Conservation (phyloP, 2,888 invertebrate genomes). For the Heliconius aoede region DNA sequence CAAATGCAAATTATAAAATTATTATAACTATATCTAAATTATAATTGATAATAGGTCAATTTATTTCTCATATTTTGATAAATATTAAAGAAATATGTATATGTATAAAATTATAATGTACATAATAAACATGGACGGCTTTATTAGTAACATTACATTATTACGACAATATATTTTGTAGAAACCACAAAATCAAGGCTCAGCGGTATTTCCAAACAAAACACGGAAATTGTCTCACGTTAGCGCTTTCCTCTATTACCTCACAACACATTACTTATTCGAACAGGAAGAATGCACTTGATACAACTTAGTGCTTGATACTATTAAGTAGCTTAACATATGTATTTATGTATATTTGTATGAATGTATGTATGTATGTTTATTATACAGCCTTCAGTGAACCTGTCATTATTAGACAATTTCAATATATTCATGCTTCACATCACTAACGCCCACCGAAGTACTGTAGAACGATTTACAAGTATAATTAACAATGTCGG, state of each 20-base stretch:
- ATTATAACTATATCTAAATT: not conserved
- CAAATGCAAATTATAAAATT: not conserved
- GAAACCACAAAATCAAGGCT: constrained; percentile 41
- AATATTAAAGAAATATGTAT: not conserved
- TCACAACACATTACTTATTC: constrained; percentile 50
- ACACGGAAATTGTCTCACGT: constrained; percentile 52
- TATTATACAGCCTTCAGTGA: constrained; percentile 16
- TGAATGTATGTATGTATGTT: constrained; percentile 16
- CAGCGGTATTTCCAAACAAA: constrained; percentile 40
- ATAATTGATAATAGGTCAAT: not conserved
- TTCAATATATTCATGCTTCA: constrained; percentile 45
- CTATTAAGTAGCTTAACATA: constrained; percentile 36
- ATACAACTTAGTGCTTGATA: constrained; percentile 37
- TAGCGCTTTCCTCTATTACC: constrained; percentile 50
- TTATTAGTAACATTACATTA: constrained; percentile 2
- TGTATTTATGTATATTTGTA: not conserved
- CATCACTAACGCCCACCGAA: constrained; percentile 50
- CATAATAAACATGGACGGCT: not conserved
- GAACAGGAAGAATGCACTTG: constrained; percentile 51
- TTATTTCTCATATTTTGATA: not conserved
- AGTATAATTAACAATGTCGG: constrained; percentile 52
- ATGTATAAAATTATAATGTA: not conserved
- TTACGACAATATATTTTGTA: constrained; percentile 17
- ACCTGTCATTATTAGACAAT: constrained; percentile 44
- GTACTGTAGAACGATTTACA: constrained; percentile 52